Percentiles rank a stretch among this genome's conserved stretches.
Conservation (phyloP, 2,113 vertebrate species). For the Xenopus borealis region DNA sequence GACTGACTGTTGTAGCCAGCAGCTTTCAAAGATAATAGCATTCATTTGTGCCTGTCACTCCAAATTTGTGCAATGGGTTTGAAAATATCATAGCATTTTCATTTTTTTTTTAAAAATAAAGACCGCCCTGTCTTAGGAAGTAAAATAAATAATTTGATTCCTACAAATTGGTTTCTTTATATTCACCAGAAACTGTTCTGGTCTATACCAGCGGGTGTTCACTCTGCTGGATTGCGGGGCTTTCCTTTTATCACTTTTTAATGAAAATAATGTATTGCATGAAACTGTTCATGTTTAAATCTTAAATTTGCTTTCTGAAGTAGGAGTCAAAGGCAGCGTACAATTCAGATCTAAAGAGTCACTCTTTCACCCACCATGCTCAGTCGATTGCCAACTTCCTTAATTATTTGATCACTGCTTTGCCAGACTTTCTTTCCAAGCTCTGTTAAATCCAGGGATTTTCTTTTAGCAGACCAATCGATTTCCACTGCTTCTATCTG, state of each 20-base stretch:
- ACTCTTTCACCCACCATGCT: no score
- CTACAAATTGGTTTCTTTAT: no score
- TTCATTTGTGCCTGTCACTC: neutral
- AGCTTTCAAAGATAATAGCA: slow-evolving; percentile 8
- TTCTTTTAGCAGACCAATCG: neutral
- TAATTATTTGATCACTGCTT: neutral
- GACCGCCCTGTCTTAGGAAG: no score
- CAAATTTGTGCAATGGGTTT: neutral
- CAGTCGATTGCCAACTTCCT: neutral
- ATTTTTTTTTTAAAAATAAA: neutral
- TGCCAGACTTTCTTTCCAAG: neutral
- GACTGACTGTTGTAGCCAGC: neutral
- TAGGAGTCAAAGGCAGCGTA: neutral
- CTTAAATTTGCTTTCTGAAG: neutral
- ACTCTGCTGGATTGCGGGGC: no score
- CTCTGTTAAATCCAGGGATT: neutral
- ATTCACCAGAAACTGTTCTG: no score
- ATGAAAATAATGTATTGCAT: neutral
- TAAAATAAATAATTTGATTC: no score
- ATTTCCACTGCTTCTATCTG: neutral
- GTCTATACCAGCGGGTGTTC: no score
- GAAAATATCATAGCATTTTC: neutral
- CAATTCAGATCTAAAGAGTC: neutral
- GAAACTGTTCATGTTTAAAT: neutral
- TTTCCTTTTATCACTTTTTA: neutral